phyloP scores from a whole-genome alignment of 2,888 invertebrate species.

The Colostygia pectinataria region DNA sequence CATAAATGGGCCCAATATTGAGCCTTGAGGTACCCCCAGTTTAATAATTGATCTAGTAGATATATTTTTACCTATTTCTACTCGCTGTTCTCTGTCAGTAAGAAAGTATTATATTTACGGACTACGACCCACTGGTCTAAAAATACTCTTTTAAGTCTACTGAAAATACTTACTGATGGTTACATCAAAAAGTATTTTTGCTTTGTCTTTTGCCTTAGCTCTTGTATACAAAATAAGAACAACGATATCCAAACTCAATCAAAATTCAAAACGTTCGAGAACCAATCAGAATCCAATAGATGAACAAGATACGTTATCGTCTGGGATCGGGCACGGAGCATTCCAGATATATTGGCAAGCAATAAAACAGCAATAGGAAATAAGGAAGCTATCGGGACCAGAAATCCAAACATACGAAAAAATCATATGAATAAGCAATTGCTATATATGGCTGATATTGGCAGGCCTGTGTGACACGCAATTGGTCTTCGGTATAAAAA shows the following conservation, averaged over 20 bases:
- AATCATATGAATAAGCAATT: constrained; percentile 34
- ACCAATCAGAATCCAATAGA: constrained; percentile 70
- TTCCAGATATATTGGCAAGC: constrained; percentile 69
- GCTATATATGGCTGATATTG: constrained; percentile 9
- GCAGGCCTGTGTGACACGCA: constrained; percentile 10
- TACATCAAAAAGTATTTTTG: too few species aligned
- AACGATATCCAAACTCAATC: neutral
- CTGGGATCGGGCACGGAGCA: constrained; percentile 42
- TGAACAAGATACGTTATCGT: constrained; percentile 60
- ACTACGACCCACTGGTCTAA: too few species aligned
- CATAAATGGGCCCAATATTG: too few species aligned
- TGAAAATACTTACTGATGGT: too few species aligned
- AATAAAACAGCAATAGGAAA: constrained; percentile 76
- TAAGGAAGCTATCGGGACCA: constrained; percentile 65
- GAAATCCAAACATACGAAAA: constrained; percentile 46
- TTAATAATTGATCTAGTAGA: too few species aligned
- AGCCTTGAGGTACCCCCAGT: too few species aligned
- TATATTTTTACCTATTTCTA: too few species aligned
- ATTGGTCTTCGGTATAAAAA: neutral
- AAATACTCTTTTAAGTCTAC: too few species aligned
- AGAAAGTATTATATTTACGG: too few species aligned
- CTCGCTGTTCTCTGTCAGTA: too few species aligned
- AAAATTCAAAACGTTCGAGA: constrained; percentile 21
- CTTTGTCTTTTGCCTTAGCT: too few species aligned
- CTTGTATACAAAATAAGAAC: too few species aligned